Conservation (phyloP, 1,140 invertebrate genomes). For the Drosophila micromelanica region DNA sequence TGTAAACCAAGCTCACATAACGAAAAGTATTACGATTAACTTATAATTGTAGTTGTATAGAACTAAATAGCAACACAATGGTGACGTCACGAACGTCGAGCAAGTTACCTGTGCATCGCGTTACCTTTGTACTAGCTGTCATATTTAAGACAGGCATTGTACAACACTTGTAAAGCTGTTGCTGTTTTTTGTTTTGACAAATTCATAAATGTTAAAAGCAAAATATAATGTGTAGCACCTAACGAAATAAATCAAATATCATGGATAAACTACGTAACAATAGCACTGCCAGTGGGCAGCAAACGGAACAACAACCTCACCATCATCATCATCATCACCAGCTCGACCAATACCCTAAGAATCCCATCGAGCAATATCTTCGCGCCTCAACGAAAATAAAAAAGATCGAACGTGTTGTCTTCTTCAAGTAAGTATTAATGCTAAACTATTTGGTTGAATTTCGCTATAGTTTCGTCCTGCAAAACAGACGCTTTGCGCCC, state of each 20-base stretch:
- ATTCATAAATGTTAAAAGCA: slow-evolving; percentile 5
- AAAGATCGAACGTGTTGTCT: slow-evolving; percentile 77
- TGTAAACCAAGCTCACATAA: neutral
- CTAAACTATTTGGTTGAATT: too few species aligned
- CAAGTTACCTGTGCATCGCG: neutral
- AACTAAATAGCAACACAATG: neutral
- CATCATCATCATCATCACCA: slow-evolving; percentile 35
- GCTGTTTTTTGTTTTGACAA: slow-evolving; percentile 31
- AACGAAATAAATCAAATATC: neutral
- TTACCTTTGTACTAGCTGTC: neutral
- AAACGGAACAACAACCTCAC: slow-evolving; percentile 27
- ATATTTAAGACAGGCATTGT: neutral
- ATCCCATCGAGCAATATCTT: slow-evolving; percentile 75
- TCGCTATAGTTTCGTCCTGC: too few species aligned
- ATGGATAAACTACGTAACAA: slow-evolving; percentile 58
- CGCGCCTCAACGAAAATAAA: slow-evolving; percentile 77
- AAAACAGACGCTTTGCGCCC: slow-evolving; percentile 75
- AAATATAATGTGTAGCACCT: slow-evolving; percentile 27
- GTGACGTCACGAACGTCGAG: neutral
- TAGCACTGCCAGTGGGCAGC: slow-evolving; percentile 17
- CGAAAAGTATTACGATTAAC: neutral
- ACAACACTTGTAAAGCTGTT: slow-evolving; percentile 32
- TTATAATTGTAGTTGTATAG: neutral
- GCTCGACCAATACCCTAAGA: slow-evolving; percentile 71
- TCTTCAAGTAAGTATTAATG: slow-evolving; percentile 76